phyloP scores from a whole-genome alignment of 2,888 invertebrate species.

The Macrostomum cliftonense region DNA sequence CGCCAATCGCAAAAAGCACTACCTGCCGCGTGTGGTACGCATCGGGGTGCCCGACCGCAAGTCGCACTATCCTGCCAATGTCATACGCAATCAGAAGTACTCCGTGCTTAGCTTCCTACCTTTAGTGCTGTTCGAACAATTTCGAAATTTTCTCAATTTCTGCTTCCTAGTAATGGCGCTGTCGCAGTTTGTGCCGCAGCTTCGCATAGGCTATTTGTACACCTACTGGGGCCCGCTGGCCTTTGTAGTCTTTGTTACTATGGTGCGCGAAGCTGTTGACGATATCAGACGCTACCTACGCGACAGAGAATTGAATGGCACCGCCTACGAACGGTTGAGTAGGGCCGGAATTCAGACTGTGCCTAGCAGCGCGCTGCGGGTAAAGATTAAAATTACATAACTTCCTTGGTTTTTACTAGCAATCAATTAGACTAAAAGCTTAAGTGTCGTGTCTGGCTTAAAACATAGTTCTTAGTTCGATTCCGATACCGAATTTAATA shows the following conservation, averaged over 20 bases:
- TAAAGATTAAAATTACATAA: too few relatives aligned
- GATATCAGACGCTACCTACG: slow-evolving; percentile 75
- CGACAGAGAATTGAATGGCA: slow-evolving; percentile 86
- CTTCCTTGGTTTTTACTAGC: neutral
- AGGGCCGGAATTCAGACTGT: slow-evolving; percentile 46
- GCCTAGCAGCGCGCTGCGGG: slow-evolving; percentile 54
- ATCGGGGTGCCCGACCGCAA: too few relatives aligned
- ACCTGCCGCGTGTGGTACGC: too few relatives aligned
- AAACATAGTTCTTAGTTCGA: too few relatives aligned
- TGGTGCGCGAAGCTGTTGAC: slow-evolving; percentile 86
- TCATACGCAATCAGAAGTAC: slow-evolving; percentile 94
- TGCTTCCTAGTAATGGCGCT: slow-evolving; percentile 94
- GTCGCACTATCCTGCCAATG: slow-evolving; percentile 68
- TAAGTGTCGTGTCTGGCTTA: too few relatives aligned
- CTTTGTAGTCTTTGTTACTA: slow-evolving; percentile 83
- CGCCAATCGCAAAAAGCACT: too few relatives aligned
- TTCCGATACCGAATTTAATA: too few relatives aligned
- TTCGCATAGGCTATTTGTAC: slow-evolving; percentile 85
- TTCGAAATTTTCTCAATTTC: slow-evolving; percentile 90
- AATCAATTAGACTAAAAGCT: too few relatives aligned
- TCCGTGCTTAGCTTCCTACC: slow-evolving; percentile 49
- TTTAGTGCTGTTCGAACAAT: slow-evolving; percentile 77
- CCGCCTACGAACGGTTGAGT: slow-evolving; percentile 67
- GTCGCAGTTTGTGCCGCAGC: slow-evolving; percentile 89
- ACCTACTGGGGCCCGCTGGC: slow-evolving; percentile 97